phyloP scores from a whole-genome alignment of 2,113 vertebrate species.

The Phainopepla nitens region DNA sequence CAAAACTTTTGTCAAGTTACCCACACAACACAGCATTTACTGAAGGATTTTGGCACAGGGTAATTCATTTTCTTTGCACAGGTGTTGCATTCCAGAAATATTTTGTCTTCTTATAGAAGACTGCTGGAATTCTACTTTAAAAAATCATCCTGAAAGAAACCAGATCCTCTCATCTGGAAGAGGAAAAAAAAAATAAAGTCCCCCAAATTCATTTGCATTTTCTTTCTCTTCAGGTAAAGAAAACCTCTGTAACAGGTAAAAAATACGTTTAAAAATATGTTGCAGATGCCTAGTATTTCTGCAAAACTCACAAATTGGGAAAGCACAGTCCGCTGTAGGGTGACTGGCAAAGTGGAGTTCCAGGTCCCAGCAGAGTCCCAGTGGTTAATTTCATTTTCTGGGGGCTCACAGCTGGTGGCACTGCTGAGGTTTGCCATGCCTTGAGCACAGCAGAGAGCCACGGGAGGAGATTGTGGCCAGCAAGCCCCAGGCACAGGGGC shows the following conservation, averaged over 20 bases:
- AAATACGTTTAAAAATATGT: neutral
- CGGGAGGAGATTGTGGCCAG: neutral
- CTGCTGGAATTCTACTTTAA: constrained; percentile 60
- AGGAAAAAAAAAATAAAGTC: neutral
- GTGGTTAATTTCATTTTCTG: neutral
- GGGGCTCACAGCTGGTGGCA: neutral
- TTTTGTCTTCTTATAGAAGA: constrained; percentile 62
- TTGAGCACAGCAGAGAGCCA: neutral
- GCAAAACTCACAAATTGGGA: neutral
- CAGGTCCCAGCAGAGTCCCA: neutral
- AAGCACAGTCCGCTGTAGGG: neutral
- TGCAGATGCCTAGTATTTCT: neutral
- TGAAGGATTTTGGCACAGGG: neutral
- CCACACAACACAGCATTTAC: constrained; percentile 15
- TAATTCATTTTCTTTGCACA: constrained; percentile 51
- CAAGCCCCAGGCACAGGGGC: neutral
- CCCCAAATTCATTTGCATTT: neutral
- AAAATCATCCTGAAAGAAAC: constrained; percentile 43
- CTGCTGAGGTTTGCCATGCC: neutral
- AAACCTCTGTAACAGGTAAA: neutral
- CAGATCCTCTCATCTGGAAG: neutral
- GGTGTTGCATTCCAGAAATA: constrained; percentile 73
- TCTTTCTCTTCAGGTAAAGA: neutral
- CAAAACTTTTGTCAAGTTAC: constrained; percentile 26
- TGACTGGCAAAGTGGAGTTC: accelerated